A percentile compares a stretch with the other conserved stretches of the same genome.
Evolutionary conservation across 2,797 vertebrate genomes (phyloP).

Genomic region (Adelosebastes latens): DNA sequence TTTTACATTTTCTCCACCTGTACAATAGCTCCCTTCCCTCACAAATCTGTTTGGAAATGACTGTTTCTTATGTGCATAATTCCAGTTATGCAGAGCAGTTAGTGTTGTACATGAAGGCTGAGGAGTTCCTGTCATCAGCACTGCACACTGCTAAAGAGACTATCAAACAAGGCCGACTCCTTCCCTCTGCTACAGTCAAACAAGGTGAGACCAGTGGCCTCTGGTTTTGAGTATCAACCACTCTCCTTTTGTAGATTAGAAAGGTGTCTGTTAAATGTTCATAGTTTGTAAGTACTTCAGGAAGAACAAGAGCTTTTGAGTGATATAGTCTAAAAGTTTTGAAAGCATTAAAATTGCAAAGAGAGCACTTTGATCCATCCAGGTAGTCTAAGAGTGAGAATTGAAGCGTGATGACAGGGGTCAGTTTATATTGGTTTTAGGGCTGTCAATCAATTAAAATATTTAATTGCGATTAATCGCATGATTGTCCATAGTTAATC

Average conservation of each 20-base stretch:
- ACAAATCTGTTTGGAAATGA: not conserved
- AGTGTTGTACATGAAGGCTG: slow-evolving; percentile 94
- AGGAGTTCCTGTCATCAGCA: slow-evolving; percentile 90
- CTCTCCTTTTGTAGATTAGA: not conserved
- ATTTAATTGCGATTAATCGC: too few species aligned
- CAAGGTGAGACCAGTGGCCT: slow-evolving; percentile 84
- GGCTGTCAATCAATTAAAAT: too few species aligned
- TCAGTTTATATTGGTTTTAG: not conserved
- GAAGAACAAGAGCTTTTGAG: not conserved
- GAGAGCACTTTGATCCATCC: not conserved
- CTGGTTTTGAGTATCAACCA: not conserved
- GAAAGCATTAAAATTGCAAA: not conserved
- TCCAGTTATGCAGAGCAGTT: slow-evolving; percentile 94
- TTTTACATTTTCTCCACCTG: not conserved
- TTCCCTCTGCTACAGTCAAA: slow-evolving; percentile 92
- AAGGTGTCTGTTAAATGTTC: not conserved
- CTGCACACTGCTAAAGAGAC: slow-evolving; percentile 90
- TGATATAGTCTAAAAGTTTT: not conserved
- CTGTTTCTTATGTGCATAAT: slow-evolving; percentile 12
- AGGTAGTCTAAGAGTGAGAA: not conserved
- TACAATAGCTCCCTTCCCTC: not conserved
- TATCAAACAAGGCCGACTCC: slow-evolving; percentile 89
- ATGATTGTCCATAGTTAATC: too few species aligned
- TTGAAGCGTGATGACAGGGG: not conserved
- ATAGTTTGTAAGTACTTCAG: not conserved